Evolutionary conservation across 2,888 invertebrate species (phyloP), one percentile per base, ranked within the genome.

Genomic region (Tanytarsus gracilentus): DNA sequence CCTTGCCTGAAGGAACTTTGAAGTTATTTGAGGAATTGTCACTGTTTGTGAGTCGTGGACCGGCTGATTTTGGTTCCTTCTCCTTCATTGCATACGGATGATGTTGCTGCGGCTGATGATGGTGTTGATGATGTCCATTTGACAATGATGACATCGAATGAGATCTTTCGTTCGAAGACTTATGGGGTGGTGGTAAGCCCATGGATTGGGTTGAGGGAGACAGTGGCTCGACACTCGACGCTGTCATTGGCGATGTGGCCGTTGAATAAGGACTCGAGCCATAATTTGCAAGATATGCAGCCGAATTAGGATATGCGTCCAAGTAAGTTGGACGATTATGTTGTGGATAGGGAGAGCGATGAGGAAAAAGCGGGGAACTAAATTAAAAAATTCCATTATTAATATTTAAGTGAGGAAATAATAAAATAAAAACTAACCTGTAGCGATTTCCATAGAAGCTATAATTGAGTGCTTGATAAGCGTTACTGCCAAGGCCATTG

Each of bases 1-100:
- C 81, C 65, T 81, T 80, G 30, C 81, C 81, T 14, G 75, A 75
- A 39, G 78, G 79, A 50, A 79, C 75, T 64, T 71, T 71, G 58
- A 71, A 71, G 26, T 39, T 61, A 39, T 36, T 59, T 23, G 14
- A 44, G 30, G 16, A 52, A 18, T 62, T 51, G 9, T 56, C 18
- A 14, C 23, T 26, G 6, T 26, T n/a, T 16, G 40, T 18, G 18
- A 55, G 36, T 48, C 50, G 51, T 53, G 60, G 27, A 29, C 33
- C 60, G 1, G 53, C 23, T 48, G 59, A 52, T 26, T 60, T 62
- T 53, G 23, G 21, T 11, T 61, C 52, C 21, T 61, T 61, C 9
- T 52, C 61, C 25, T 52, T 52, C 44, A 52, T 40, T 14, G 44
- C 4, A 51, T 52, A 52, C 6, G 29, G 52, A 53, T 23, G 27